These are phyloP conservation scores for Polypedilum pembai DNA, from an alignment of 1,140 invertebrate species.

Conservation along the genomic window DNA sequence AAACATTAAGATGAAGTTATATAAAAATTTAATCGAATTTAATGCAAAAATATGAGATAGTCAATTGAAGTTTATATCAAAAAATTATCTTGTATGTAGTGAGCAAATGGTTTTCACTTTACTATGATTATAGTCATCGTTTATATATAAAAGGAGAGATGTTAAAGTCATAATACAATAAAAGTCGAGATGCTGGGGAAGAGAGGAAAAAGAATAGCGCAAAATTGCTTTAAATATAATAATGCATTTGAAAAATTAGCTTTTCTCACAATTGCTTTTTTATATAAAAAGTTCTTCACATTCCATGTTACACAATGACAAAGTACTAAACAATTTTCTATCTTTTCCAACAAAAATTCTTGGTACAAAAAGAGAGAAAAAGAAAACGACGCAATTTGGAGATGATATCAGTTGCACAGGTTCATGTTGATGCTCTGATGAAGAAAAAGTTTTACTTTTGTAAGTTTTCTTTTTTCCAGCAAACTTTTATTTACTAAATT, in stretches of 20 bases:
- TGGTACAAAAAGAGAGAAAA: background rate
- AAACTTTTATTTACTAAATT: background rate
- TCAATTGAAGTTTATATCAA: too few relatives aligned
- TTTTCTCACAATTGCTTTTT: conserved; percentile 22
- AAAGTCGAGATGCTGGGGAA: background rate
- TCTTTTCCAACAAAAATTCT: background rate
- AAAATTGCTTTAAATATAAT: conserved; percentile 22
- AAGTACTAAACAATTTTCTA: conserved; percentile 14
- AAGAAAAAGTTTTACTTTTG: background rate
- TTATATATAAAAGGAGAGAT: background rate
- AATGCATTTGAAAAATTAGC: conserved; percentile 26
- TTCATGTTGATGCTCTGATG: background rate
- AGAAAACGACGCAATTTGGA: background rate
- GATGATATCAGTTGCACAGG: conserved; percentile 10
- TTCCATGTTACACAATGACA: conserved; percentile 17
- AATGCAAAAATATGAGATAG: too few relatives aligned
- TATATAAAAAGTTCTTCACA: conserved; percentile 4
- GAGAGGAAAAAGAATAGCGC: background rate
- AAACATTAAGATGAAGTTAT: conserved; percentile 4
- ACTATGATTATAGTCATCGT: background rate
- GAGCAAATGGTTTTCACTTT: conserved; percentile 2
- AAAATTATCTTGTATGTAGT: background rate
- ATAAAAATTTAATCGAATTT: too few relatives aligned
- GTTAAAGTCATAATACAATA: background rate
- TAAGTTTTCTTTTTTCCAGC: background rate